Percentiles rank a stretch among this genome's conserved stretches.
These are phyloP conservation scores for Dermolepida albohirtum DNA, from an alignment of 2,888 invertebrate genomes.

Conservation along the genomic window DNA sequence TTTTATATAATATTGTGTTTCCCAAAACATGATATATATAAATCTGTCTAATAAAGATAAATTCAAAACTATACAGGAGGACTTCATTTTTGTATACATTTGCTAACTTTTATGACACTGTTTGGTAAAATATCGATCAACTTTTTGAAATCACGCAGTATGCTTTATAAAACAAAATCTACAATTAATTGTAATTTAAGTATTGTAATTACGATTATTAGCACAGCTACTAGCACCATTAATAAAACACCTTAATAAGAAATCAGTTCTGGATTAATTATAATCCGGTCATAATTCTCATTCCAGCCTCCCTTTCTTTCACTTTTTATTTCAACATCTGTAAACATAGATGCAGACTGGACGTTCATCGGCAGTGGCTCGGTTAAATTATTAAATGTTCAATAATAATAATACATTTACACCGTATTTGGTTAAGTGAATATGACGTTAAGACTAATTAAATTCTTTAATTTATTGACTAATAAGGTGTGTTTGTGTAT, in stretches of 20 bases:
- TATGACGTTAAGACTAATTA: conserved; percentile 17
- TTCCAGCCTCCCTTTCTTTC: conserved; percentile 9
- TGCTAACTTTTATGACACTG: too few species aligned
- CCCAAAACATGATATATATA: too few species aligned
- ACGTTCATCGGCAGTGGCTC: background rate
- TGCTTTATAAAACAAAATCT: too few species aligned
- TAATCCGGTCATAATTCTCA: conserved; percentile 7
- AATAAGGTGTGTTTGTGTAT: conserved; percentile 14
- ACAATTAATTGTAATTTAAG: too few species aligned
- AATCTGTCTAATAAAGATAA: too few species aligned
- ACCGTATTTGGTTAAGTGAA: conserved; percentile 25
- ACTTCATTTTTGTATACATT: too few species aligned
- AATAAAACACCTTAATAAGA: conserved; percentile 12
- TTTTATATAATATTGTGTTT: too few species aligned
- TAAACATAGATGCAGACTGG: background rate
- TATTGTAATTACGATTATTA: background rate
- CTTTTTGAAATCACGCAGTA: too few species aligned
- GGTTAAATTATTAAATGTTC: conserved; percentile 11
- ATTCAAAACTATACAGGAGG: too few species aligned
- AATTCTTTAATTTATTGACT: conserved; percentile 4
- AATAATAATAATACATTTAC: conserved; percentile 19
- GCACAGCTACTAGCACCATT: conserved; percentile 1
- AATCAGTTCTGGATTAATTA: conserved; percentile 22
- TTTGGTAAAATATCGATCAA: too few species aligned
- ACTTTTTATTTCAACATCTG: conserved; percentile 11